Conservation (phyloP, 2,797 vertebrate species). For the Helarctos malayanus region DNA sequence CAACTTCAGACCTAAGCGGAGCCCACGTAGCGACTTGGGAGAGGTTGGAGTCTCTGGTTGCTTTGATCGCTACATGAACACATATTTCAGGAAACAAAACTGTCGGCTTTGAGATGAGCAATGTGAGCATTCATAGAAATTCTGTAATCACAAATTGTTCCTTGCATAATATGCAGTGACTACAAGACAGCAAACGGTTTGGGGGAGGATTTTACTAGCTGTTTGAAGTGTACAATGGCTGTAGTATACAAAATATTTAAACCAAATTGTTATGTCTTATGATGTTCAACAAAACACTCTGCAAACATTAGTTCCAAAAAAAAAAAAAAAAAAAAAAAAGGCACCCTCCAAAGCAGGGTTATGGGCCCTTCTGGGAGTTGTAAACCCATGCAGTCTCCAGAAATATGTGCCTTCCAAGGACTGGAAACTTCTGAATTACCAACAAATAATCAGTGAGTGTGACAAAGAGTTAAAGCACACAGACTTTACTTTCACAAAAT, state of each 20-base stretch:
- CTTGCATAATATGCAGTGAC: not conserved
- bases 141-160: slow-evolving; percentile 35
- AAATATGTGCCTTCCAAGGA: slow-evolving; percentile 70
- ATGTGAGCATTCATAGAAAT: slow-evolving; percentile 32
- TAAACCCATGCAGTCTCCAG: slow-evolving; percentile 77
- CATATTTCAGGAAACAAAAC: slow-evolving; percentile 46
- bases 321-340: not conserved
- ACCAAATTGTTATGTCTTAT: slow-evolving; percentile 52
- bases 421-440: slow-evolving; percentile 76
- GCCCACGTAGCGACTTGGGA: not conserved
- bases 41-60: slow-evolving; percentile 23
- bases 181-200: not conserved
- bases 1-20: not conserved
- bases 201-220: slow-evolving; percentile 42
- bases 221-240: slow-evolving; percentile 50
- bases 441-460: slow-evolving; percentile 73
- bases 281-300: slow-evolving; percentile 55
- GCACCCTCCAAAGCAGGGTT: slow-evolving; percentile 38
- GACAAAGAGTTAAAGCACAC: slow-evolving; percentile 71
- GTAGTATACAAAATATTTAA: slow-evolving; percentile 62
- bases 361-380: slow-evolving; percentile 71
- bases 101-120: slow-evolving; percentile 28
- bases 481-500: slow-evolving; percentile 73
- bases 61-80: slow-evolving; percentile 15
- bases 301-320: slow-evolving; percentile 55